phyloP scores from a whole-genome alignment of 2,888 invertebrate species.

The Drosophila nigricruria region DNA sequence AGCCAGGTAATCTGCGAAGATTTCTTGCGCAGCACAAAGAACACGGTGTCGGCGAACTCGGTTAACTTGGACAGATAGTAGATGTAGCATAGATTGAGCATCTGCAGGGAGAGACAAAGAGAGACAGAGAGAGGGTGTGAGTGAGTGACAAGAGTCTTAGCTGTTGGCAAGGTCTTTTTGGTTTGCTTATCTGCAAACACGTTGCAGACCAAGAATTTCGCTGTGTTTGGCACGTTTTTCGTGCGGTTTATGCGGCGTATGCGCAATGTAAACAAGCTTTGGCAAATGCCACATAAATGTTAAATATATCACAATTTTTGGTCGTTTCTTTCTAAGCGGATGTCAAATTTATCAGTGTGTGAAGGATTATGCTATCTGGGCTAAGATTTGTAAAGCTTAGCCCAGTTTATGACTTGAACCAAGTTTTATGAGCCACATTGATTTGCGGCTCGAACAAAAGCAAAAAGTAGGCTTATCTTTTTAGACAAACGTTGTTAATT shows the following conservation, averaged over 20 bases:
- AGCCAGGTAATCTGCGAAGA: slow-evolving; percentile 95
- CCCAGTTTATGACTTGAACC: slow-evolving; percentile 33
- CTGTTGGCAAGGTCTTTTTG: slow-evolving; percentile 48
- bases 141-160: not conserved
- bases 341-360: slow-evolving; percentile 57
- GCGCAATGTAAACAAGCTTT: slow-evolving; percentile 49
- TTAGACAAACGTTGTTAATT: slow-evolving; percentile 54
- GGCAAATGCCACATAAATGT: slow-evolving; percentile 17
- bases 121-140: not conserved
- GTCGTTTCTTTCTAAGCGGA: slow-evolving; percentile 47
- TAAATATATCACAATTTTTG: slow-evolving; percentile 22
- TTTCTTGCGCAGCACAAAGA: slow-evolving; percentile 97
- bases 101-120: slow-evolving; percentile 64
- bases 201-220: slow-evolving; percentile 10
- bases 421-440: slow-evolving; percentile 33
- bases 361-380: slow-evolving; percentile 24
- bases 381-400: slow-evolving; percentile 12
- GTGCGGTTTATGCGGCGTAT: slow-evolving; percentile 39
- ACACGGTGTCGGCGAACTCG: slow-evolving; percentile 95
- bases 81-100: slow-evolving; percentile 89
- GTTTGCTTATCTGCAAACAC: slow-evolving; percentile 31
- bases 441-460: slow-evolving; percentile 30
- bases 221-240: slow-evolving; percentile 15
- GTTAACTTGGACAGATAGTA: slow-evolving; percentile 96
- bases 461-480: slow-evolving; percentile 23